Conservation (phyloP, 2,797 vertebrate species). For the Poeciliopsis infans region DNA sequence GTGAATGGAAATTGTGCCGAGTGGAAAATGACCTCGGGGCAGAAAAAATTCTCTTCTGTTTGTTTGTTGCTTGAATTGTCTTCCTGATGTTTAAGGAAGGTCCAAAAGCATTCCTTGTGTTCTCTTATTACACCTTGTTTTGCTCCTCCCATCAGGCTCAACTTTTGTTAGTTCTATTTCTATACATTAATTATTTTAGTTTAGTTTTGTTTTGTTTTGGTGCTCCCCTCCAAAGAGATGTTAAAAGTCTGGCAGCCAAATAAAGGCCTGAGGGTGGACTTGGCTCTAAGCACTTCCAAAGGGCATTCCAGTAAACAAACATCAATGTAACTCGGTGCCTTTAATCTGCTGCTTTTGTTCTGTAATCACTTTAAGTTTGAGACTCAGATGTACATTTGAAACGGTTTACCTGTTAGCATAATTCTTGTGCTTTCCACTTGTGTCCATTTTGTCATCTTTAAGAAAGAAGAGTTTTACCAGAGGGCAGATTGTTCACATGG, state of each 20-base stretch:
- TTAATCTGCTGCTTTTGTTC: neutral
- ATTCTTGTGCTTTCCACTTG: neutral
- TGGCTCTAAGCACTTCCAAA: neutral
- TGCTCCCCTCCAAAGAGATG: neutral
- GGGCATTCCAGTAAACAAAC: neutral
- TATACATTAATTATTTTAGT: neutral
- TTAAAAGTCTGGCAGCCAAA: neutral
- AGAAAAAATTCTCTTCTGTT: slow-evolving; percentile 46
- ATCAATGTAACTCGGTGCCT: neutral
- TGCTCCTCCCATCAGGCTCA: neutral
- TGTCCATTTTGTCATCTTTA: neutral
- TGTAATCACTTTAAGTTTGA: neutral
- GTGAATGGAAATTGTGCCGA: slow-evolving; percentile 81
- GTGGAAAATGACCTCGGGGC: slow-evolving; percentile 87
- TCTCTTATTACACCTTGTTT: neutral
- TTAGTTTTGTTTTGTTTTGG: neutral
- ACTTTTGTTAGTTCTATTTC: neutral
- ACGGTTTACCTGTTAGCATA: neutral
- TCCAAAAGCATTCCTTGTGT: neutral
- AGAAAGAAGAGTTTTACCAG: slow-evolving; percentile 26
- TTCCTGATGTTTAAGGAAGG: neutral
- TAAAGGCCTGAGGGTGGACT: neutral
- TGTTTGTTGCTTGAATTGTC: neutral
- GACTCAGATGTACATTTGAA: neutral
- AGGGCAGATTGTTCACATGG: slow-evolving; percentile 28